phyloP scores from a whole-genome alignment of 2,113 vertebrate species.

The Pituophis catenifer region DNA sequence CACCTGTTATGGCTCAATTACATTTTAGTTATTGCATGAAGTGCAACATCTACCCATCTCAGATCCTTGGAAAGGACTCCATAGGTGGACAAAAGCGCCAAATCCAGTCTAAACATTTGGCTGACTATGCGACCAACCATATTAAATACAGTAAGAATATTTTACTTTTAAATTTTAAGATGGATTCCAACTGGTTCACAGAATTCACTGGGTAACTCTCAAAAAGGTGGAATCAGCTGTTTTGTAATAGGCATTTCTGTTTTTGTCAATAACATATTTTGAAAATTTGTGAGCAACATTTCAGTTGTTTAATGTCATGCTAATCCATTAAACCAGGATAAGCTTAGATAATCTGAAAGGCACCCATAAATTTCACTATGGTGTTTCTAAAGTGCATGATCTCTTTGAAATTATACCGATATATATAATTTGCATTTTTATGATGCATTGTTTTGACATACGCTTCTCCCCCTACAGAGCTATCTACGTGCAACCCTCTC shows the following conservation, averaged over 20 bases:
- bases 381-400: constrained; percentile 15
- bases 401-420: constrained; percentile 12
- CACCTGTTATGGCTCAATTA: not conserved
- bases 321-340: constrained; percentile 14
- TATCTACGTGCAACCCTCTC: too few species aligned
- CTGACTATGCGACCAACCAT: not conserved
- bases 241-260: not conserved
- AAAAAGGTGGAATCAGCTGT: not conserved
- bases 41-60: not conserved
- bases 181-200: not conserved
- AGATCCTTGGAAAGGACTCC: not conserved
- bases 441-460: not conserved
- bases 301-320: not conserved
- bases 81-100: not conserved
- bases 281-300: not conserved
- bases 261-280: constrained; percentile 13
- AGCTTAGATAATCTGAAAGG: constrained; percentile 21
- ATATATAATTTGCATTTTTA: not conserved
- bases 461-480: not conserved
- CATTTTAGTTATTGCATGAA: not conserved
- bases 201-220: not conserved
- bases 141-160: not conserved
- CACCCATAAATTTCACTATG: not conserved
- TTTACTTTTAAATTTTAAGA: not conserved
- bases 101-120: not conserved